Conservation (phyloP, 2,888 invertebrate species). For the Lepidochitona cinerea region DNA sequence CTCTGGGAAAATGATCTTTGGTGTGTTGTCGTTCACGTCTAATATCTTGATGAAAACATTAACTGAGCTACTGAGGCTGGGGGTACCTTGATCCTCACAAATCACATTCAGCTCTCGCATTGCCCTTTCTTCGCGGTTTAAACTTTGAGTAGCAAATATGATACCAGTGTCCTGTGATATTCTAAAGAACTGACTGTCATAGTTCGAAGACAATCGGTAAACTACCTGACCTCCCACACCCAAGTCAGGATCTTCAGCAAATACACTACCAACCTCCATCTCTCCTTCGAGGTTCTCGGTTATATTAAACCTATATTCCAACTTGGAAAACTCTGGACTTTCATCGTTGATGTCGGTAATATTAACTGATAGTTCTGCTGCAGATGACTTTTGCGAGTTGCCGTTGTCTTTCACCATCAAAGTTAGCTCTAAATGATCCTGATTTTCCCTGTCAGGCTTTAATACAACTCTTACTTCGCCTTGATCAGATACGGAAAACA, state of each 20-base stretch:
- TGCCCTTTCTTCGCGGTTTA: neutral
- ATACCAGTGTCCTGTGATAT: neutral
- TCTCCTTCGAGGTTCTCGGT: neutral
- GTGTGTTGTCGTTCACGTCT: conserved; percentile 41
- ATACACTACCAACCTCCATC: neutral
- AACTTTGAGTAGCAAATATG: neutral
- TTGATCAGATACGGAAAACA: neutral
- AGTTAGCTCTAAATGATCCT: conserved; percentile 12
- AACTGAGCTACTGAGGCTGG: neutral
- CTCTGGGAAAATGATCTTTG: conserved; percentile 31
- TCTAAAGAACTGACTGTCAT: neutral
- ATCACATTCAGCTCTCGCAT: neutral
- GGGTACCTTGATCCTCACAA: neutral
- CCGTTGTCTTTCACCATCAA: conserved; percentile 21
- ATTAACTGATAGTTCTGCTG: conserved; percentile 26
- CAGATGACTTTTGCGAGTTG: conserved; percentile 8
- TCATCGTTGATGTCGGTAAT: conserved; percentile 40
- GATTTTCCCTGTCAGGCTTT: conserved; percentile 33
- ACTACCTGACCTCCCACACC: neutral
- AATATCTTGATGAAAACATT: conserved; percentile 29
- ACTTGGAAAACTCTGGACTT: conserved; percentile 14
- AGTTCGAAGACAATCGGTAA: neutral
- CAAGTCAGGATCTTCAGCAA: neutral
- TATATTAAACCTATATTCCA: neutral
- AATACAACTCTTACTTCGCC: conserved; percentile 25